A percentile compares a stretch with the other conserved stretches of the same genome.
Conservation (phyloP, 2,797 vertebrate species). For the Enteromius radiatus region DNA sequence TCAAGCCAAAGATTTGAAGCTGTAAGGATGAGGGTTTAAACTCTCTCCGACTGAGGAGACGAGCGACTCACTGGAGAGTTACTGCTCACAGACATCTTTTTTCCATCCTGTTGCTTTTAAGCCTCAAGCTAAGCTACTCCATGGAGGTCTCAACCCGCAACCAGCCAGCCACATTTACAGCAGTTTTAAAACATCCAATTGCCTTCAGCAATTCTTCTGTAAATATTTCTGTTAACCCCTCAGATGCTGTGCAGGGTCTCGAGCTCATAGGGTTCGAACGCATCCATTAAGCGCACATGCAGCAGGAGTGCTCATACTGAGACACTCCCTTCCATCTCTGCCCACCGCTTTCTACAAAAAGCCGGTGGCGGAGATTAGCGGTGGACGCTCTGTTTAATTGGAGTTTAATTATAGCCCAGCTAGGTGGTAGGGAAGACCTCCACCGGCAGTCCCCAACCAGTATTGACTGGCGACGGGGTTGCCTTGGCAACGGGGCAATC, state of each 20-base stretch:
- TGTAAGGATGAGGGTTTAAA: conserved; percentile 26
- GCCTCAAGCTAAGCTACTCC: conserved; percentile 5
- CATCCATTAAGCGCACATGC: conserved; percentile 21
- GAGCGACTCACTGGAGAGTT: conserved; percentile 16
- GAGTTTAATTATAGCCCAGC: conserved; percentile 77
- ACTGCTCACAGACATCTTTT: conserved; percentile 4
- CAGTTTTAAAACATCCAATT: conserved; percentile 3
- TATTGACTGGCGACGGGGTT: conserved; percentile 70
- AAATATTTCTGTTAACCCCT: background rate
- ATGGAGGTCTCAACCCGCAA: conserved; percentile 5
- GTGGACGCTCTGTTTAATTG: conserved; percentile 65
- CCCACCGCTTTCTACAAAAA: conserved; percentile 37
- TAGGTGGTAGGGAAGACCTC: conserved; percentile 61
- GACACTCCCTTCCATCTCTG: conserved; percentile 17
- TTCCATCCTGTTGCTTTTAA: conserved; percentile 8
- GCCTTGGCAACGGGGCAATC: conserved; percentile 78
- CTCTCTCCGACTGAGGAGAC: background rate
- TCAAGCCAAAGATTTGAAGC: background rate
- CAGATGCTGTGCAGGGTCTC: background rate
- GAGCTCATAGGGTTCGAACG: conserved; percentile 14
- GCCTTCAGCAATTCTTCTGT: background rate
- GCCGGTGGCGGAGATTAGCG: conserved; percentile 55
- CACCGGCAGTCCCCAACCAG: conserved; percentile 54
- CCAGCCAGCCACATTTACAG: background rate
- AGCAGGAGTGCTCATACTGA: background rate